These are phyloP conservation scores for Pyrgilauda ruficollis DNA, from an alignment of 2,113 vertebrate species.

Conservation along the genomic window DNA sequence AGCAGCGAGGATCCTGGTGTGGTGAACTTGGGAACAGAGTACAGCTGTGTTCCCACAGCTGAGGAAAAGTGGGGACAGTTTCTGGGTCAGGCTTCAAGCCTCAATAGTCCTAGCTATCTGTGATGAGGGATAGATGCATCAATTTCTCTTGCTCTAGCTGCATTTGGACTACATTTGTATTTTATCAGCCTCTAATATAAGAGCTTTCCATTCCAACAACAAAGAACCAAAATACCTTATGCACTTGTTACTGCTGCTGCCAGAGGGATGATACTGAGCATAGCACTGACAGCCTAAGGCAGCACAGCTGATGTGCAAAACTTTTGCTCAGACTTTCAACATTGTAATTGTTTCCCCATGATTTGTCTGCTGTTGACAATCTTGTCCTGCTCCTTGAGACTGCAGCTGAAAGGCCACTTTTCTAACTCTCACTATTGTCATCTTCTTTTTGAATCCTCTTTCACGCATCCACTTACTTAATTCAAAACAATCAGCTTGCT, in stretches of 20 bases:
- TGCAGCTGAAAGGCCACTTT: not conserved
- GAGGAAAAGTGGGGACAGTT: not conserved
- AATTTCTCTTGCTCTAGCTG: not conserved
- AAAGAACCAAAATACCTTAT: not conserved
- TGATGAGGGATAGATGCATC: not conserved
- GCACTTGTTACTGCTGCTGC: not conserved
- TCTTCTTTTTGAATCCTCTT: not conserved
- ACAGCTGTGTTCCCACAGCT: not conserved
- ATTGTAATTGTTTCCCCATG: rapidly evolving
- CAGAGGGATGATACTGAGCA: not conserved
- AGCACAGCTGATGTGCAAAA: not conserved
- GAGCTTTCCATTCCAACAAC: not conserved
- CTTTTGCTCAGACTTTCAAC: not conserved
- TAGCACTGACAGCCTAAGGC: not conserved
- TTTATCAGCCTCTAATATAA: not conserved
- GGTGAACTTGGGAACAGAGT: not conserved
- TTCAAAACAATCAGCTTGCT: not conserved
- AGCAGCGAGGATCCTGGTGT: not conserved
- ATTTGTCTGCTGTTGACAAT: not conserved
- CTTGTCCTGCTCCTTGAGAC: not conserved
- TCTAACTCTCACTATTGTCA: not conserved
- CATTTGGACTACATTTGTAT: not conserved
- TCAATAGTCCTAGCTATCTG: not conserved
- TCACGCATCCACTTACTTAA: not conserved
- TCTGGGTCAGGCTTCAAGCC: not conserved